Percentiles rank a stretch among this genome's conserved stretches.
phyloP scores from a whole-genome alignment of 2,797 vertebrate genomes.

The Bovichtus diacanthus region DNA sequence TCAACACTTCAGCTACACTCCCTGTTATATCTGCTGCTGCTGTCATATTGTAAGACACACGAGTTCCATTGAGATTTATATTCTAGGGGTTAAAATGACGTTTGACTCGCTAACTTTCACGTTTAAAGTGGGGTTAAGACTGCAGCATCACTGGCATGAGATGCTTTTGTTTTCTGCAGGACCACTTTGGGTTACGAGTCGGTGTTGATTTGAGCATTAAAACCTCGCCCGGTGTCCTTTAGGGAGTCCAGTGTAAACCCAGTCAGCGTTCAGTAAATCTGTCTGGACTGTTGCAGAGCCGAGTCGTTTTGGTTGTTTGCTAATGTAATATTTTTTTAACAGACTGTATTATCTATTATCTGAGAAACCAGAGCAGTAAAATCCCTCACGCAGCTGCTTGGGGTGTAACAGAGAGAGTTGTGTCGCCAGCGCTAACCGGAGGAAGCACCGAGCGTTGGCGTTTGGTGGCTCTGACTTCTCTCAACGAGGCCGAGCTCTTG shows the following conservation, averaged over 20 bases:
- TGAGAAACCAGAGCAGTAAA: background rate
- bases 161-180: background rate
- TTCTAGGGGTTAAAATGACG: background rate
- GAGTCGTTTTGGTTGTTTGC: background rate
- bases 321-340: background rate
- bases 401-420: background rate
- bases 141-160: background rate
- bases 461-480: background rate
- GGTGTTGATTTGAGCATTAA: background rate
- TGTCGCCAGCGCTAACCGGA: slow-evolving; percentile 8
- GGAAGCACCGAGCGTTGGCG: background rate
- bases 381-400: background rate
- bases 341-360: background rate
- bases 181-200: background rate
- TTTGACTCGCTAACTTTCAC: no score
- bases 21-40: background rate
- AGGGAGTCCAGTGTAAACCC: no score
- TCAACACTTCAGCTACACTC: no score
- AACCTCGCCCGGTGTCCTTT: background rate
- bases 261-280: background rate
- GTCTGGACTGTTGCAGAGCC: background rate
- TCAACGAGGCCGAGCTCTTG: background rate
- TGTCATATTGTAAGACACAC: no score
- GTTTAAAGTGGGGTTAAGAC: no score
- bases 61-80: no score